Percentiles rank a stretch among this genome's conserved stretches.
phyloP scores from a whole-genome alignment of 2,797 vertebrate species.

The Cossypha caffra region DNA sequence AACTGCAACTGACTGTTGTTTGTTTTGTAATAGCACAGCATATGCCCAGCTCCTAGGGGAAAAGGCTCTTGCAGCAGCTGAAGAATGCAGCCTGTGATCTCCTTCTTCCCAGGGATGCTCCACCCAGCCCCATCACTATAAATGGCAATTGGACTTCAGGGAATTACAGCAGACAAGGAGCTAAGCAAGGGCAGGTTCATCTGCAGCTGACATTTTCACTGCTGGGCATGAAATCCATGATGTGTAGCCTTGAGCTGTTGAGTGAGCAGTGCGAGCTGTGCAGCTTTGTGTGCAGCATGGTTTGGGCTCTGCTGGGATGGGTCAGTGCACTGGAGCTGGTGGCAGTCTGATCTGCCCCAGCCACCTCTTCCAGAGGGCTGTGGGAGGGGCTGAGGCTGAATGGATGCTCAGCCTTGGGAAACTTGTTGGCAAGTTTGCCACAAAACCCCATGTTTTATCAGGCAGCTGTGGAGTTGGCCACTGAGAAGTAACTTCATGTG shows the following conservation, averaged over 20 bases:
- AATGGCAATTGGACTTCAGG: conserved; percentile 17
- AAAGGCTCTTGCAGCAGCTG: neutral
- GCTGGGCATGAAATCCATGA: neutral
- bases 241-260: neutral
- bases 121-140: neutral
- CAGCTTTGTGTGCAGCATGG: neutral
- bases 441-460: neutral
- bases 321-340: neutral
- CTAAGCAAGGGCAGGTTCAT: conserved; percentile 1
- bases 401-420: rapidly evolving
- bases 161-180: neutral
- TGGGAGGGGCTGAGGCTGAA: neutral
- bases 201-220: neutral
- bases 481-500: neutral
- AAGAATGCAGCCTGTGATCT: conserved; percentile 39
- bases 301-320: neutral
- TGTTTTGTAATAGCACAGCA: neutral
- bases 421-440: neutral
- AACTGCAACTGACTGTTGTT: neutral
- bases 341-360: neutral
- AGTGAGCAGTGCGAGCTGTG: neutral
- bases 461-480: neutral
- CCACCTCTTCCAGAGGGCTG: neutral
- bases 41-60: neutral
- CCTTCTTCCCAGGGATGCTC: conserved; percentile 36